Base-by-base conservation (phyloP, 2,113 vertebrate species). In the Cinclus mexicanus region DNA sequence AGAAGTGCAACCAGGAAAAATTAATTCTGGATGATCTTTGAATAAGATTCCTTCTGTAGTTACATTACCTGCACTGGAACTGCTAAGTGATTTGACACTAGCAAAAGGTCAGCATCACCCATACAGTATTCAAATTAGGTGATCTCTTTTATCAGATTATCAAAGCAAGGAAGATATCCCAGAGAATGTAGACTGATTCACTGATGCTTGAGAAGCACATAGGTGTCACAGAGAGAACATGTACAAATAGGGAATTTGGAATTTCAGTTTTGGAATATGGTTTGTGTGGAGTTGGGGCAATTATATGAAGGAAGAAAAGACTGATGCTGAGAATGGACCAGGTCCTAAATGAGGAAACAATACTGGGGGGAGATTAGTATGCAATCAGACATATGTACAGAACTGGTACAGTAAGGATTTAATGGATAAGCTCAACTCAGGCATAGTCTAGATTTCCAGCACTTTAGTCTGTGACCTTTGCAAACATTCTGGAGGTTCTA, bases 311-410 rank as follows among this genome's bases (percentile, higher is more conserved):
- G 70, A 81, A 81, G 49, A 60, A 31, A 71, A 76, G 26, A 46
- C 37, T 25, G 33, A 47, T 13, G 23, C 17, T 60, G 63, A 76
- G 59, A 72, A 79, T 2, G 12, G 12, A 52, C 14, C 31, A 52
- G 12, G 28, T 23, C 57, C 14, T 64, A 71, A 79, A 85, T 4
- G 19, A 86, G 35, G 47, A 63, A 55, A 47, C 9, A 59, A 11
- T 71, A 25, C 71, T 25, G 20, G 0, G 1, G 13, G 31, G 33
- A 69, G 67, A 64, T 22, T 29, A 42, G 18, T 26, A 47, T 7
- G 17, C 1, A 1, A 44, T 44, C 53, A 72, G 64, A 28, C 2
- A 0, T 14, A 35, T 4, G 9, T 18, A 52, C 33, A 41, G 60
- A 80, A 70, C 14, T 49, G 26, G 14, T 41, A 44, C 56, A 57